phyloP scores from a whole-genome alignment of 1,140 invertebrate species.

The Drosophila pectinifera region DNA sequence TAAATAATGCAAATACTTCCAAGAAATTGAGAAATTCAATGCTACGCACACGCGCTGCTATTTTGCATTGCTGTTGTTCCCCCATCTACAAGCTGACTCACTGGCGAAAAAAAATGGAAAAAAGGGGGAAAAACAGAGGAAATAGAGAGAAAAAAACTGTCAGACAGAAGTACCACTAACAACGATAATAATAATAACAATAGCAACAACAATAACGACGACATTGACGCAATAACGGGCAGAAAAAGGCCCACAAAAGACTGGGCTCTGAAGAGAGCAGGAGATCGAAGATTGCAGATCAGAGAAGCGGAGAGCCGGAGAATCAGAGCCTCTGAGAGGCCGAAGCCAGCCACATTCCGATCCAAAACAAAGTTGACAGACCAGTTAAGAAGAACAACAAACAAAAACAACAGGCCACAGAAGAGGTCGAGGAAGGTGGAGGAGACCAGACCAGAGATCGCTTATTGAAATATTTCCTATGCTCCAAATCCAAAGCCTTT shows the following conservation, averaged over 20 bases:
- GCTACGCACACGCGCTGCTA: slow-evolving; percentile 55
- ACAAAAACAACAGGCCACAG: slow-evolving; percentile 47
- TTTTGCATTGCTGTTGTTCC: slow-evolving; percentile 3
- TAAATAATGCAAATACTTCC: slow-evolving; percentile 15
- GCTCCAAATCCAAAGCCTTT: slow-evolving; percentile 68
- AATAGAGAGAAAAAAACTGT: slow-evolving; percentile 26
- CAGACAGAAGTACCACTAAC: slow-evolving; percentile 38
- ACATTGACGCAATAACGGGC: slow-evolving; percentile 53
- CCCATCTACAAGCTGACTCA: slow-evolving; percentile 23
- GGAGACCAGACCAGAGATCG: slow-evolving; percentile 10
- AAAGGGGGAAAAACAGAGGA: slow-evolving; percentile 19
- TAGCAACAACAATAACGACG: slow-evolving; percentile 40
- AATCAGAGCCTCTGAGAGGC: slow-evolving; percentile 22
- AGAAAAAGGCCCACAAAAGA: slow-evolving; percentile 24
- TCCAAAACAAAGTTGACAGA: slow-evolving; percentile 74
- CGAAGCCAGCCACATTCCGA: slow-evolving; percentile 74
- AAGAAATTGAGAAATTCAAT: slow-evolving; percentile 43
- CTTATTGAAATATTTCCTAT: slow-evolving; percentile 76
- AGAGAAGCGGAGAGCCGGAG: not conserved
- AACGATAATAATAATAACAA: slow-evolving; percentile 48
- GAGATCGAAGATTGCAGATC: not conserved
- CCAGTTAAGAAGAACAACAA: slow-evolving; percentile 68
- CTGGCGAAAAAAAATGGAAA: slow-evolving; percentile 12
- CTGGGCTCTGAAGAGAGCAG: slow-evolving; percentile 9
- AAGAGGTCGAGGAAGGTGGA: slow-evolving; percentile 4